Evolutionary conservation across 2,797 vertebrate species (phyloP), one percentile per base, ranked within the genome.

Genomic region (Tauraco hartlaubi): DNA sequence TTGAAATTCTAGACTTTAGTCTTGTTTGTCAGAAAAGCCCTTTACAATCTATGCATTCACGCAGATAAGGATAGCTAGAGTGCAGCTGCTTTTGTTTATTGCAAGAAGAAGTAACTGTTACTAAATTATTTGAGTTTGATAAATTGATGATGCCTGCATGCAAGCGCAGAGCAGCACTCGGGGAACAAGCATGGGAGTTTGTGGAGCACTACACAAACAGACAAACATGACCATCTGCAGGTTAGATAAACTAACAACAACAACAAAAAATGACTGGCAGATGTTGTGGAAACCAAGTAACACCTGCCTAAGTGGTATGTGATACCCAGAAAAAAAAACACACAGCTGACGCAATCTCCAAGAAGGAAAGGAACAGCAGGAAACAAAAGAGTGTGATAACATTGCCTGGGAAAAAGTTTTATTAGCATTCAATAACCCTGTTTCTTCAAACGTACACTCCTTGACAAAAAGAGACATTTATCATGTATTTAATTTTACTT

Each of bases 211-310:
- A 52, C 74, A 77, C 89, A 75, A 76, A 74, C 15, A n/a, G 59
- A 87, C 86, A 96, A 96, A 96, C 78, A 92, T 7, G 58, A 95
- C 92, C 94, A 97, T 94, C 97, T 97, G 96, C 92, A 96, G 90
- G 89, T 92, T 94, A 55, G 78, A 82, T 41, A 75, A 94, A 92
- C 79, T 39, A 62, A 68, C 33, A 82, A 10, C 51, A 63, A 52
- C 69, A 11, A 58, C 59, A 82, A 89, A 43, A 92, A 80, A 33
- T 55, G 93, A 85, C 75, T 78, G 93, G 95, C 96, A 98, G 96
- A 97, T 97, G 96, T 84, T 96, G 81, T 44, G 31, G 73, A 95
- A 93, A 90, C 87, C 25, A 52, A 77, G 69, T 19, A 97, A 94
- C 95, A 97, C 95, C 96, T 97, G 95, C 94, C 55, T 29, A 62